Conservation (phyloP, 2,888 invertebrate species). For the Acronicta leporina region DNA sequence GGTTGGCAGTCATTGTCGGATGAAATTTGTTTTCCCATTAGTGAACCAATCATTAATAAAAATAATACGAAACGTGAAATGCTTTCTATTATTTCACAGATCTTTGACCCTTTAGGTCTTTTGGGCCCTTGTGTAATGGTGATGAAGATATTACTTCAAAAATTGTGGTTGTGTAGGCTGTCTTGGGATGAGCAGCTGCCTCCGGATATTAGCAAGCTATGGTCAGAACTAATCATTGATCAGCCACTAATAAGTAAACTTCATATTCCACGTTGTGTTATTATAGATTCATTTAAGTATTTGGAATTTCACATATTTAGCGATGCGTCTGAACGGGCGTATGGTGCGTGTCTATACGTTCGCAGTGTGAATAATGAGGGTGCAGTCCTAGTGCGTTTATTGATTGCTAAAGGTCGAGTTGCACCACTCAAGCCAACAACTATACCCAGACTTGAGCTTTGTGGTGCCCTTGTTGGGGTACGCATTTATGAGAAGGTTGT, state of each 20-base stretch:
- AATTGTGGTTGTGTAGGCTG: conserved; percentile 48
- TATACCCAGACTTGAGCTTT: conserved; percentile 13
- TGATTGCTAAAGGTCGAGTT: conserved; percentile 6
- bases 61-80: conserved; percentile 39
- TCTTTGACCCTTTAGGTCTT: conserved; percentile 55
- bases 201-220: no score
- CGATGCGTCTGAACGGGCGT: conserved; percentile 4
- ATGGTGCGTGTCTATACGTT: conserved; percentile 6
- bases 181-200: conserved; percentile 49
- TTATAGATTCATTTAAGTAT: neutral
- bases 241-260: neutral
- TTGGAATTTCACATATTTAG: conserved; percentile 8
- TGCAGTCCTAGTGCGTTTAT: conserved; percentile 1
- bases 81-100: conserved; percentile 40
- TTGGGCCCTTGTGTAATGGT: conserved; percentile 46
- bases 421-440: conserved; percentile 19
- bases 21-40: conserved; percentile 31
- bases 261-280: conserved; percentile 4
- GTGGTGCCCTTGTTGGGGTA: conserved; percentile 7
- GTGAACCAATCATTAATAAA: conserved; percentile 27
- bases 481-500: conserved; percentile 12
- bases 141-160: conserved; percentile 52
- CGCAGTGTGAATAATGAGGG: neutral
- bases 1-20: conserved; percentile 39
- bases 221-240: neutral